A percentile compares a stretch with the other conserved stretches of the same genome.
Evolutionary conservation across 2,113 vertebrate genomes (phyloP).

Genomic region (Carassius carassius): DNA sequence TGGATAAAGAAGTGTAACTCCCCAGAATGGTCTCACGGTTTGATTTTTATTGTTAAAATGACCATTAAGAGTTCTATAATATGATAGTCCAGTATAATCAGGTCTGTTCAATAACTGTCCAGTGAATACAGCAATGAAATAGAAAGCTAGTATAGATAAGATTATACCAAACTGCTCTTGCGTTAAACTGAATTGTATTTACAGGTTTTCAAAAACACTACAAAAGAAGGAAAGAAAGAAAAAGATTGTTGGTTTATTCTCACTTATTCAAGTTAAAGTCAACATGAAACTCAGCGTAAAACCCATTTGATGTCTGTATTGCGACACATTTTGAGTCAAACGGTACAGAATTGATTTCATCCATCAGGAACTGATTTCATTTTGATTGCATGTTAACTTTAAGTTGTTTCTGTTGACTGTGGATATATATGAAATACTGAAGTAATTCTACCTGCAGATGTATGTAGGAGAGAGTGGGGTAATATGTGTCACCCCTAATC

Average conservation of each 20-base stretch:
- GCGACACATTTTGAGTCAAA: background rate
- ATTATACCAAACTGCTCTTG: background rate
- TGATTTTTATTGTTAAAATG: constrained; percentile 34
- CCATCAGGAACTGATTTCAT: background rate
- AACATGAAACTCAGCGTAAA: background rate
- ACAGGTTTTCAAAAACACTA: constrained; percentile 21
- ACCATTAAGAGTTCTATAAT: background rate
- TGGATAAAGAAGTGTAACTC: background rate
- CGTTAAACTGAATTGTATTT: background rate
- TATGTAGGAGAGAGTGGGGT: background rate
- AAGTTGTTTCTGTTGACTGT: background rate
- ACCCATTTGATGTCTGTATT: background rate
- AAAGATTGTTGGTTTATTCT: background rate
- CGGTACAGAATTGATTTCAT: background rate
- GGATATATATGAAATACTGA: background rate
- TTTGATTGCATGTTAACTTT: background rate
- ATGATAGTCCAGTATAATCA: background rate
- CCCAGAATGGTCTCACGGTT: background rate
- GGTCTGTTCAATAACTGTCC: background rate
- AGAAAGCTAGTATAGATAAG: background rate
- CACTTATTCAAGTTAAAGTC: background rate
- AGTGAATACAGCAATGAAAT: constrained; percentile 22
- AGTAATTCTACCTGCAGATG: constrained; percentile 13
- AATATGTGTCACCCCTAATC: background rate
- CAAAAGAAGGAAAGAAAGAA: background rate